Percentiles rank a stretch among this genome's conserved stretches.
Evolutionary conservation across 2,113 vertebrate genomes (phyloP).

Genomic region (Andinoacara biseriatus): DNA sequence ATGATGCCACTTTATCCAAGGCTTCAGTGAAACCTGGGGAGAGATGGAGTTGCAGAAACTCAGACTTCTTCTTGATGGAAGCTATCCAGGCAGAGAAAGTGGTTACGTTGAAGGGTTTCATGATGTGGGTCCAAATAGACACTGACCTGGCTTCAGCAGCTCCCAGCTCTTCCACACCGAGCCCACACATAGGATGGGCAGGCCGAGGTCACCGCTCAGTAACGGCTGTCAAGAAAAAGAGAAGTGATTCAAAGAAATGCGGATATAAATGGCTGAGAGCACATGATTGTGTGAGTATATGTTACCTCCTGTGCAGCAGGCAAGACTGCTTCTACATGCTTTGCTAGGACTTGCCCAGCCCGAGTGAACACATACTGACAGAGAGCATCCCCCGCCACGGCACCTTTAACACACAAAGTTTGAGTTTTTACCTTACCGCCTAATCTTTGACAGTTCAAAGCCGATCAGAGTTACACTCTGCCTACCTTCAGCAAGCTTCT

Average conservation of each 20-base stretch:
- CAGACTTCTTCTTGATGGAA: neutral
- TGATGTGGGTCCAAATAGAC: too few relatives aligned
- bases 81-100: neutral
- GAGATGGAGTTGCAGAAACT: neutral
- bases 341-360: conserved; percentile 87
- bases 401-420: conserved; percentile 74
- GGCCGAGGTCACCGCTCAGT: conserved; percentile 79
- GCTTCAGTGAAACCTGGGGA: conserved; percentile 83
- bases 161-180: conserved; percentile 97
- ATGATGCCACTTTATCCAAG: conserved; percentile 70
- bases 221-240: conserved; percentile 74
- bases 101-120: fast-evolving
- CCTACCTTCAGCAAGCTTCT: conserved; percentile 87
- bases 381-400: conserved; percentile 84
- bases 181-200: conserved; percentile 93
- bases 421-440: fast-evolving
- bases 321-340: conserved; percentile 87
- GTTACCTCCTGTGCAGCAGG: conserved; percentile 85
- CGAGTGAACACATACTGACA: conserved; percentile 82
- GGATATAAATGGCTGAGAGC: neutral
- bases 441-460: neutral
- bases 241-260: neutral
- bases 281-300: neutral
- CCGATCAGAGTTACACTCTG: neutral
- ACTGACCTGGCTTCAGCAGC: conserved; percentile 84